Percentiles rank a stretch among this genome's conserved stretches.
These are phyloP conservation scores for Liolophura sinensis DNA, from an alignment of 1,140 invertebrate species.

Conservation along the genomic window DNA sequence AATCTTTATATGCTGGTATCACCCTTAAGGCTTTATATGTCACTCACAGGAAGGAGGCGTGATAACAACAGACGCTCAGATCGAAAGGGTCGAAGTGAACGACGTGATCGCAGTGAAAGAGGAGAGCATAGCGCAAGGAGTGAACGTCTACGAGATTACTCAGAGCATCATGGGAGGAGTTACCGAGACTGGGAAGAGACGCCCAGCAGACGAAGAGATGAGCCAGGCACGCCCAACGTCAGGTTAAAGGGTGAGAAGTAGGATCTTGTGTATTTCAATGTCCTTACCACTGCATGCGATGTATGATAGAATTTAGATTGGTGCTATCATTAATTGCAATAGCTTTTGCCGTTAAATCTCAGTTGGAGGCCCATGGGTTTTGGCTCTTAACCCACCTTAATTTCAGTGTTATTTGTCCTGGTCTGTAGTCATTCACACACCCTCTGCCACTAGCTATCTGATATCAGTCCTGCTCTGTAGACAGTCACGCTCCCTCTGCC, in stretches of 20 bases:
- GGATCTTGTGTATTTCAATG: slow-evolving; percentile 8
- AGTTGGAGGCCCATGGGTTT: no score
- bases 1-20: no score
- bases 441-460: no score
- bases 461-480: no score
- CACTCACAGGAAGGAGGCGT: slow-evolving; percentile 10
- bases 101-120: slow-evolving; percentile 6
- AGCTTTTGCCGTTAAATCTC: no score
- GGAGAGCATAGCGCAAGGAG: slow-evolving; percentile 4
- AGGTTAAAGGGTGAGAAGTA: slow-evolving; percentile 70
- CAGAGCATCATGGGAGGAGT: slow-evolving; percentile 20
- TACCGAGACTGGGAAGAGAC: slow-evolving; percentile 67
- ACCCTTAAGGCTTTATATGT: no score
- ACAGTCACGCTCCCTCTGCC: no score
- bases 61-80: slow-evolving; percentile 10
- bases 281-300: slow-evolving; percentile 24
- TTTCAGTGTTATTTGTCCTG: no score
- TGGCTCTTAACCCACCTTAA: no score
- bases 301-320: slow-evolving; percentile 52
- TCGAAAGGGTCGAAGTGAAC: slow-evolving; percentile 1
- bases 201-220: slow-evolving; percentile 60
- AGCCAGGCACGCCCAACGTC: slow-evolving; percentile 73
- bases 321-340: no score
- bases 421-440: no score
- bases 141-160: background rate